Evolutionary conservation across 2,888 invertebrate species (phyloP).

Genomic region (Caenorhabditis angaria): DNA sequence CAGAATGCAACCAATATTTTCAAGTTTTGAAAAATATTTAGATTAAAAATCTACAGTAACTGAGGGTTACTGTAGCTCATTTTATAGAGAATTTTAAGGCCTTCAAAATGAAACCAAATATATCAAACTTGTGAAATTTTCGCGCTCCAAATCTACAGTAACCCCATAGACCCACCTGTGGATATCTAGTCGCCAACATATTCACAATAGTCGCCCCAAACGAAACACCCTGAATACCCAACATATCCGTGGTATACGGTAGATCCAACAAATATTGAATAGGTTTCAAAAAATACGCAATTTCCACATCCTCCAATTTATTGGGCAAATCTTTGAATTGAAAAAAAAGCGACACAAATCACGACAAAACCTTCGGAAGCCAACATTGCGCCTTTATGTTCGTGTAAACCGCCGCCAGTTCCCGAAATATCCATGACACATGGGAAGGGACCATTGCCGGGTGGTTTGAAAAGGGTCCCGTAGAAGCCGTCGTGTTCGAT

Average conservation of each 20-base stretch:
- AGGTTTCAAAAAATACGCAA: conserved; percentile 45
- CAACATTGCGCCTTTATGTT: conserved; percentile 47
- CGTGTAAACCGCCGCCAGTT: conserved; percentile 49
- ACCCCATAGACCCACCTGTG: not conserved
- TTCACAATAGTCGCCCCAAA: conserved; percentile 49
- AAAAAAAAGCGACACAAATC: no score
- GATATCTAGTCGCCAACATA: conserved; percentile 33
- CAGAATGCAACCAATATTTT: no score
- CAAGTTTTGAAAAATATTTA: no score
- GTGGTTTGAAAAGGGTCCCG: conserved; percentile 27
- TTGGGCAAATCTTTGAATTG: conserved; percentile 45
- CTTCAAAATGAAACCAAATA: no score
- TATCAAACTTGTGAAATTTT: no score
- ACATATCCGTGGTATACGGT: conserved; percentile 30
- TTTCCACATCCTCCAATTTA: conserved; percentile 39
- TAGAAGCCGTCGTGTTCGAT: conserved; percentile 21
- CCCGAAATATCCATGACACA: conserved; percentile 44
- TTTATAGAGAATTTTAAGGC: no score
- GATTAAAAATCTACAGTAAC: no score
- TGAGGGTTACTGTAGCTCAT: no score
- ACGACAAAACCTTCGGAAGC: conserved; percentile 52
- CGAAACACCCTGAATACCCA: conserved; percentile 52
- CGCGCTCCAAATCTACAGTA: not conserved
- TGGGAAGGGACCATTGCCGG: conserved; percentile 46
- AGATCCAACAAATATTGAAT: conserved; percentile 32